Base-by-base conservation (phyloP, 2,888 invertebrate species). In the Allolobophora icterica region DNA sequence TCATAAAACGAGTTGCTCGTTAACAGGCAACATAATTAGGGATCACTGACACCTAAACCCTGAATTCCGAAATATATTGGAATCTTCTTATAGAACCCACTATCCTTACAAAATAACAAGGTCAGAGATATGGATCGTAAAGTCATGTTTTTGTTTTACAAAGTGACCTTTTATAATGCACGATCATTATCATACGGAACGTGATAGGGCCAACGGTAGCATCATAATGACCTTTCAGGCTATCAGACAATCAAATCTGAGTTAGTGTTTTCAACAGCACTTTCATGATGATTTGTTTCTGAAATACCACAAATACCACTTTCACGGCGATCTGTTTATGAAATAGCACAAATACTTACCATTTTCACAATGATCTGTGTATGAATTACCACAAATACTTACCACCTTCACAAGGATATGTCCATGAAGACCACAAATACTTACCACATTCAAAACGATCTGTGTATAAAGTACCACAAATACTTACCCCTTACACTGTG, bases 401-500 rank as follows among this genome's bases (percentile, higher is more conserved):
- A 38, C 38, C 38, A 38, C 38, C 8, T 38, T 38, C 38, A 38
- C 8, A 8, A 38, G 4, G 8, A 38, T 38, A 3, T 38, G 3
- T 38, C 8, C 8, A 38, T 24, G 24, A 13, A 52, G 15, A 8
- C 52, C n/a, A 52, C 52, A 52, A 52, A 52, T 52, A 91, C 92
- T 91, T 92, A 95, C 95, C 38, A 38, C 38, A 5, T 38, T 38
- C 38, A 38, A 5, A 8, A 94, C 94, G 91, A 95, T 95, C 92
- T 95, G 95, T 13, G 94, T 94, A 92, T 95, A 94, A 71, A n/a
- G n/a, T 71, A 11, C 0, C 71, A 38, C 38, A 38, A 38, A 38
- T 38, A 38, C 38, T 38, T 38, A 38, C 38, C 38, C 3, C 38
- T 38, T 38, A 5, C 38, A 8, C 8, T 3, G 8, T 8, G 8